These are phyloP conservation scores for Aplysia californica DNA, from an alignment of 1,140 invertebrate species.

Conservation along the genomic window DNA sequence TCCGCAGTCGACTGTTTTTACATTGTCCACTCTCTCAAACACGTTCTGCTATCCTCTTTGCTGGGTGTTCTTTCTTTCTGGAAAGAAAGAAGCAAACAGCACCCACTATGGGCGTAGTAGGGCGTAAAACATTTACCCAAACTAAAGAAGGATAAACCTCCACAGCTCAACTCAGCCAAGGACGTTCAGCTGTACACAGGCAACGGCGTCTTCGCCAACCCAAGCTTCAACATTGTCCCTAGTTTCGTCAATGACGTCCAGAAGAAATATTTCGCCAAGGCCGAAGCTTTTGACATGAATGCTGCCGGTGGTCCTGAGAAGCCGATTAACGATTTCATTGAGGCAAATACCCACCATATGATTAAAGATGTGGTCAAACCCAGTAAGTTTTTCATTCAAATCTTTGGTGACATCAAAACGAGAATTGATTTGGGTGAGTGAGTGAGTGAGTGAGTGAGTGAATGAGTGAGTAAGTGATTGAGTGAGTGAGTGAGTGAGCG, in stretches of 20 bases:
- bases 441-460: no score
- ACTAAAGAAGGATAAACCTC: not conserved
- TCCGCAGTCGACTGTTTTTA: no score
- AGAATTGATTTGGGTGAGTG: not conserved
- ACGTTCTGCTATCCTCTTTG: no score
- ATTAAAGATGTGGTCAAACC: not conserved
- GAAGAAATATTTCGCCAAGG: not conserved
- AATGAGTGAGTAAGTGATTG: no score
- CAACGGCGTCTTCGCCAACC: not conserved
- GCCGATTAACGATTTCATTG: not conserved
- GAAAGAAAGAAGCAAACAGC: not conserved
- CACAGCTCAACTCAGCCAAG: not conserved
- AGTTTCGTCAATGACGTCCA: not conserved
- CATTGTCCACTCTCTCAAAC: no score
- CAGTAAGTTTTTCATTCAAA: not conserved
- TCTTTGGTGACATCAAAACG: not conserved
- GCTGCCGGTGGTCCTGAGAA: constrained; percentile 1
- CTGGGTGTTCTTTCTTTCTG: no score
- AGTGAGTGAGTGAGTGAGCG: no score
- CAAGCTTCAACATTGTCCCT: not conserved
- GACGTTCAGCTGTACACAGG: not conserved
- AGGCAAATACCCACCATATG: not conserved
- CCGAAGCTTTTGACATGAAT: not conserved
- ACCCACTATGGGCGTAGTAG: not conserved
- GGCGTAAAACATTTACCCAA: not conserved